phyloP scores from a whole-genome alignment of 2,888 invertebrate species.

The Helobdella robusta region DNA sequence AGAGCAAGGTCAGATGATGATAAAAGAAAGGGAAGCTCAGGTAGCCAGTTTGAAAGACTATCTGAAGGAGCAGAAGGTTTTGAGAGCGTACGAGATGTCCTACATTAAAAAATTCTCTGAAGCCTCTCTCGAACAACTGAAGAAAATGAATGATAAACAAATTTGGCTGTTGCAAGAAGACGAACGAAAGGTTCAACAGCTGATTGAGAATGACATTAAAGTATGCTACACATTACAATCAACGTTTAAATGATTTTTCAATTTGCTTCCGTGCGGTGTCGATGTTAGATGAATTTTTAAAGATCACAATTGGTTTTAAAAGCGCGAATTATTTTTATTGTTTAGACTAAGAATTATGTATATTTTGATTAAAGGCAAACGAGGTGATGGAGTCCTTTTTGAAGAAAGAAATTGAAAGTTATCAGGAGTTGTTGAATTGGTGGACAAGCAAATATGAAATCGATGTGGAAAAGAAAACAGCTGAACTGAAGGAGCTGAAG shows the following conservation, averaged over 20 bases:
- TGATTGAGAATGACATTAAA: neutral
- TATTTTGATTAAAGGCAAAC: constrained; percentile 1
- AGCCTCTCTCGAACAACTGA: constrained; percentile 10
- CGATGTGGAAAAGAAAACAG: neutral
- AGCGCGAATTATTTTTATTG: no score
- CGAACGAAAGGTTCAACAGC: constrained; percentile 5
- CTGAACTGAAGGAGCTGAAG: constrained; percentile 10
- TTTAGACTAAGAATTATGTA: no score
- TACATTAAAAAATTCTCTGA: constrained; percentile 24
- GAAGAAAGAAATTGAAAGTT: constrained; percentile 7
- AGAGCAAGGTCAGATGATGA: constrained; percentile 1
- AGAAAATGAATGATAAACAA: constrained; percentile 11
- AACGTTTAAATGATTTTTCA: neutral
- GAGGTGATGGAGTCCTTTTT: constrained; percentile 15
- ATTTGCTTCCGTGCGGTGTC: neutral
- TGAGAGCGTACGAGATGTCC: constrained; percentile 8
- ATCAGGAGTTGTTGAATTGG: neutral
- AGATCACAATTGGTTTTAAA: no score
- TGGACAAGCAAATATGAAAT: constrained; percentile 12
- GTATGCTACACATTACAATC: no score
- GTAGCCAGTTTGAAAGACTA: constrained; percentile 21
- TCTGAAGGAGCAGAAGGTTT: constrained; percentile 24
- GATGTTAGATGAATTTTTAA: neutral
- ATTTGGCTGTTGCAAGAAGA: constrained; percentile 5
- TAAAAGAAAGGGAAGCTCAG: constrained; percentile 14